Conservation (phyloP, 2,113 vertebrate species). For the Tiliqua scincoides region DNA sequence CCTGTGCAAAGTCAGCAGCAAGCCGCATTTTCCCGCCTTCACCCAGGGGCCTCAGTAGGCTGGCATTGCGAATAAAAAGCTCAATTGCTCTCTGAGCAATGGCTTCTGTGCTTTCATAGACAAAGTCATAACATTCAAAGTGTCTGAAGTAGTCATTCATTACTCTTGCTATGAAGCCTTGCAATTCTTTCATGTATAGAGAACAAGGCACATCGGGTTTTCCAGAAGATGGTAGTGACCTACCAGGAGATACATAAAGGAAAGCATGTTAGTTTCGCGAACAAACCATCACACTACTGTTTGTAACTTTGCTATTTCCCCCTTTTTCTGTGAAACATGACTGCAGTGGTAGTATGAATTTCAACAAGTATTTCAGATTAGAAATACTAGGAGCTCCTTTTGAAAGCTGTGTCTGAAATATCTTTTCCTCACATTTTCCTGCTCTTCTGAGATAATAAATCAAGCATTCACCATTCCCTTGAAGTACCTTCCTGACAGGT, state of each 20-base stretch:
- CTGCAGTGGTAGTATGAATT: constrained; percentile 26
- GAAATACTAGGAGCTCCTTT: background rate
- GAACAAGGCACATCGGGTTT: constrained; percentile 93
- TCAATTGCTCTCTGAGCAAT: constrained; percentile 91
- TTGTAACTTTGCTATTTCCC: background rate
- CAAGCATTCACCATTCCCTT: background rate
- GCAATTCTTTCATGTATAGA: constrained; percentile 97
- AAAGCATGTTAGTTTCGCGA: constrained; percentile 42
- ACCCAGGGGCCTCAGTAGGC: constrained; percentile 88
- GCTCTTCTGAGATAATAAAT: background rate
- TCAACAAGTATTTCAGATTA: constrained; percentile 36
- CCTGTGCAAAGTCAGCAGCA: constrained; percentile 96
- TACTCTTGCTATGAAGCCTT: constrained; percentile 92
- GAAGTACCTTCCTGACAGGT: background rate
- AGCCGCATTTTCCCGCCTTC: constrained; percentile 96
- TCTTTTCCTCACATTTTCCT: constrained; percentile 1
- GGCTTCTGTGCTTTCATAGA: constrained; percentile 89
- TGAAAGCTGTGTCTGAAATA: background rate
- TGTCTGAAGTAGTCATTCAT: constrained; percentile 94
- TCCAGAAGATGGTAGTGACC: constrained; percentile 80
- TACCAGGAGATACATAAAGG: constrained; percentile 55
- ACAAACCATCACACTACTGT: constrained; percentile 36
- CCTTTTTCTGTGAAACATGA: background rate
- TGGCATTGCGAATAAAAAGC: constrained; percentile 91
- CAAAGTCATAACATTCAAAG: constrained; percentile 92